Conservation (phyloP, 1,140 invertebrate genomes). For the Orius laevigatus region DNA sequence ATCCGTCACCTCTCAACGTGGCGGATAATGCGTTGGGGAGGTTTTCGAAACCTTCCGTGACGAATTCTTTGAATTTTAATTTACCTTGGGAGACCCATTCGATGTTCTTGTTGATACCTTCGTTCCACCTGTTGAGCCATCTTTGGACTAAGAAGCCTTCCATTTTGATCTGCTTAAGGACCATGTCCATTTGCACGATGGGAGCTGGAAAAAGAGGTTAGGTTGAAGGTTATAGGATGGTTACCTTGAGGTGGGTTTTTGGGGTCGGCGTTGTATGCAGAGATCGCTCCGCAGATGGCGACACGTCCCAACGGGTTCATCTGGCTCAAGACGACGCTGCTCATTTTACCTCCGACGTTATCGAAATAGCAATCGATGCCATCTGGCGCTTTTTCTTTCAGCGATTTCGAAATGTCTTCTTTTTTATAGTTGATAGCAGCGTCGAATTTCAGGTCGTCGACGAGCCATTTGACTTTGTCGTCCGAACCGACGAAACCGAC, state of each 20-base stretch:
- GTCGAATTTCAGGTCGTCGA: conserved; percentile 46
- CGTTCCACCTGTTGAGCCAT: conserved; percentile 37
- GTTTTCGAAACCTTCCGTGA: conserved; percentile 49
- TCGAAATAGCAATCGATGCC: conserved; percentile 39
- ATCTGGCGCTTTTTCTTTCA: conserved; percentile 34
- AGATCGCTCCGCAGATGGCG: conserved; percentile 30
- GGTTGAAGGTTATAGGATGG: background rate
- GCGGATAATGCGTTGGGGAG: conserved; percentile 46
- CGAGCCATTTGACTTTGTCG: conserved; percentile 50
- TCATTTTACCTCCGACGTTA: conserved; percentile 33
- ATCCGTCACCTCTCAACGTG: conserved; percentile 39
- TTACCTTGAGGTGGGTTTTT: conserved; percentile 22
- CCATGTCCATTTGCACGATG: conserved; percentile 23
- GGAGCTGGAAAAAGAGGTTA: conserved; percentile 22
- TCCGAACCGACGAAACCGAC: conserved; percentile 54
- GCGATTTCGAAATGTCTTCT: conserved; percentile 30
- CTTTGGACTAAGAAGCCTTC: conserved; percentile 45
- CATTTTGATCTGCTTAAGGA: conserved; percentile 37
- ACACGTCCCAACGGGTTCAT: conserved; percentile 29
- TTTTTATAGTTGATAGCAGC: conserved; percentile 54
- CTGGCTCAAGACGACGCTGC: conserved; percentile 25
- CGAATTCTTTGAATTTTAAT: conserved; percentile 43
- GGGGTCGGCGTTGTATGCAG: conserved; percentile 24
- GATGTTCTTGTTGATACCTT: conserved; percentile 41
- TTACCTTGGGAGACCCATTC: conserved; percentile 41